Percentiles rank a stretch among this genome's conserved stretches.
phyloP scores from a whole-genome alignment of 2,888 invertebrate genomes.

The Conops quadrifasciatus region DNA sequence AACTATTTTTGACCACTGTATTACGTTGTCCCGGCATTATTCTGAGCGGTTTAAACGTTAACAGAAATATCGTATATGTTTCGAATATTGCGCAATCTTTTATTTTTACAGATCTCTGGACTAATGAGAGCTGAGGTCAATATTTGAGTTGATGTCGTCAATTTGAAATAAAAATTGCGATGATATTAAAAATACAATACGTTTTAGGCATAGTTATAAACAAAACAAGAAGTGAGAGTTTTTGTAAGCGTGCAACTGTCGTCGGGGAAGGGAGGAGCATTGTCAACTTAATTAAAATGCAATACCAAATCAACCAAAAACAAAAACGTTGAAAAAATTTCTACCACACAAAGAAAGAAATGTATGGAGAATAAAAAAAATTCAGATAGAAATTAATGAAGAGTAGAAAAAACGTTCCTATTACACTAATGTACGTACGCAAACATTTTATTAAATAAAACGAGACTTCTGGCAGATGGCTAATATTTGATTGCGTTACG shows the following conservation, averaged over 20 bases:
- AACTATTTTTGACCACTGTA: neutral
- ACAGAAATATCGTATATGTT: too few species aligned
- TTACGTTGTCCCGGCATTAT: neutral
- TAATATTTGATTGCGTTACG: constrained; percentile 3
- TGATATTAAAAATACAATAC: neutral
- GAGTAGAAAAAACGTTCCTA: constrained; percentile 4
- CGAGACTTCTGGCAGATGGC: constrained; percentile 20
- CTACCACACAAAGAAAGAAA: neutral
- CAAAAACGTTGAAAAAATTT: neutral
- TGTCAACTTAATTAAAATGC: too few species aligned
- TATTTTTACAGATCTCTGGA: too few species aligned
- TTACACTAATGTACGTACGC: neutral
- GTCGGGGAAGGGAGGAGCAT: too few species aligned
- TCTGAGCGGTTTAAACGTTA: neutral
- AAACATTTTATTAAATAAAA: neutral
- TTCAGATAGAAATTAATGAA: neutral
- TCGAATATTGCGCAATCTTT: too few species aligned
- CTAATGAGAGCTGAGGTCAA: too few species aligned
- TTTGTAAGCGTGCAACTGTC: too few species aligned
- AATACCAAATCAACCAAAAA: neutral
- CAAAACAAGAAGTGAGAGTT: too few species aligned
- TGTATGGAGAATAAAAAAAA: constrained; percentile 9
- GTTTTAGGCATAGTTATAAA: neutral
- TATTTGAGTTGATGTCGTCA: neutral
- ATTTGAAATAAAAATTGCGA: neutral